These are phyloP conservation scores for Nymphalis io DNA, from an alignment of 1,140 invertebrate species.

Conservation along the genomic window DNA sequence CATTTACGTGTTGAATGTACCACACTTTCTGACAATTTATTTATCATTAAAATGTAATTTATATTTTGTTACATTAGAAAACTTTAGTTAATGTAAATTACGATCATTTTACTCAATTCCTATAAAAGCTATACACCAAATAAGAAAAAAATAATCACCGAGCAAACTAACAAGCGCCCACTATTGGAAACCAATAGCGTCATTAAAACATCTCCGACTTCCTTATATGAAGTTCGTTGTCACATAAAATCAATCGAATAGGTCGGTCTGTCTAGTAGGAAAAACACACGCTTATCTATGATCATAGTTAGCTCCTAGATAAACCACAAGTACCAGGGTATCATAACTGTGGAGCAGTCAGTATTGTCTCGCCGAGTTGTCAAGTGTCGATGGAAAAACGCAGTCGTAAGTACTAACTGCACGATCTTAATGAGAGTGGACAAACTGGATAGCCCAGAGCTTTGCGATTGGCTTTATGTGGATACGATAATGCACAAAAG, in stretches of 20 bases:
- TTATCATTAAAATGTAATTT: constrained; percentile 15
- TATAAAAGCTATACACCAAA: constrained; percentile 13
- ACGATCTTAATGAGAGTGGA: constrained; percentile 77
- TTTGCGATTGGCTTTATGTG: constrained; percentile 1
- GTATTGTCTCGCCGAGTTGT: constrained; percentile 44
- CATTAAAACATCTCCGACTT: constrained; percentile 28
- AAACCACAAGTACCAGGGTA: constrained; percentile 60
- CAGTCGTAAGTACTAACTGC: constrained; percentile 58
- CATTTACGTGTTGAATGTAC: constrained; percentile 34
- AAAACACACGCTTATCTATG: constrained; percentile 62
- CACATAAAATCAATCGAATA: constrained; percentile 33
- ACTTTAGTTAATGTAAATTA: background rate
- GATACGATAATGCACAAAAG: background rate
- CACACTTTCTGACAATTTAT: constrained; percentile 30
- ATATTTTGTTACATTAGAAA: constrained; percentile 6
- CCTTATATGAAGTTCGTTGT: constrained; percentile 34
- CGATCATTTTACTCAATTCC: constrained; percentile 12
- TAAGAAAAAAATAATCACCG: constrained; percentile 26
- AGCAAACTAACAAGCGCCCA: constrained; percentile 6
- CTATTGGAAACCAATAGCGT: constrained; percentile 29
- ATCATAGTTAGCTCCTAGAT: constrained; percentile 73
- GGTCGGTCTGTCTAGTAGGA: constrained; percentile 12
- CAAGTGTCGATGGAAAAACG: constrained; percentile 69
- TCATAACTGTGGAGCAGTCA: constrained; percentile 53
- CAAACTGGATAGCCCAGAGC: constrained; percentile 58